These are phyloP conservation scores for Stictocephala bisonia DNA, from an alignment of 2,888 invertebrate genomes.

Conservation along the genomic window DNA sequence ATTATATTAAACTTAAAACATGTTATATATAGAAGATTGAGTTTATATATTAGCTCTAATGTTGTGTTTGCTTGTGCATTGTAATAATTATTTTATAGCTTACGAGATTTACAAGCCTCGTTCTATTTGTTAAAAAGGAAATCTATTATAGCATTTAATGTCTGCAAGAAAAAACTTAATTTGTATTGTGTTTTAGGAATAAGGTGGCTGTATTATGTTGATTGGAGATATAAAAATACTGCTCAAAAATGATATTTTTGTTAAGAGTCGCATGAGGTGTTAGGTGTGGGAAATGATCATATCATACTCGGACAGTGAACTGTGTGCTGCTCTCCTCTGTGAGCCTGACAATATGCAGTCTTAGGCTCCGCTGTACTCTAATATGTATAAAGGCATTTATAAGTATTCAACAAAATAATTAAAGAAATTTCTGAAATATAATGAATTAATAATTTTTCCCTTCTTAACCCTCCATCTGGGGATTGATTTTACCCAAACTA, in stretches of 20 bases:
- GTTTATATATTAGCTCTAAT: too few relatives aligned
- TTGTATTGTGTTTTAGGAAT: too few relatives aligned
- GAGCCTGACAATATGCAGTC: conserved; percentile 22
- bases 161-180: too few relatives aligned
- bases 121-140: too few relatives aligned
- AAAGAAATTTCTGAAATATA: conserved; percentile 32
- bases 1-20: too few relatives aligned
- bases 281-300: conserved; percentile 8
- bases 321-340: not conserved
- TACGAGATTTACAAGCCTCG: too few relatives aligned
- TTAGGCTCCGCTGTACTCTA: conserved; percentile 27
- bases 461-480: not conserved
- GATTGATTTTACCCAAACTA: too few relatives aligned
- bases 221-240: conserved; percentile 2
- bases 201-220: not conserved
- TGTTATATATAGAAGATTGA: too few relatives aligned
- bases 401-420: conserved; percentile 33
- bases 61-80: too few relatives aligned
- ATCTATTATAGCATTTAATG: too few relatives aligned
- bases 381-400: conserved; percentile 35
- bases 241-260: conserved; percentile 27
- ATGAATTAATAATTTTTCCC: not conserved
- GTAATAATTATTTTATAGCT: too few relatives aligned
- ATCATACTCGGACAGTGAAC: conserved; percentile 1
- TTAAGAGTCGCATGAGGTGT: not conserved